Conservation (phyloP, 2,888 invertebrate genomes). For the Hipparchia sbordonii region DNA sequence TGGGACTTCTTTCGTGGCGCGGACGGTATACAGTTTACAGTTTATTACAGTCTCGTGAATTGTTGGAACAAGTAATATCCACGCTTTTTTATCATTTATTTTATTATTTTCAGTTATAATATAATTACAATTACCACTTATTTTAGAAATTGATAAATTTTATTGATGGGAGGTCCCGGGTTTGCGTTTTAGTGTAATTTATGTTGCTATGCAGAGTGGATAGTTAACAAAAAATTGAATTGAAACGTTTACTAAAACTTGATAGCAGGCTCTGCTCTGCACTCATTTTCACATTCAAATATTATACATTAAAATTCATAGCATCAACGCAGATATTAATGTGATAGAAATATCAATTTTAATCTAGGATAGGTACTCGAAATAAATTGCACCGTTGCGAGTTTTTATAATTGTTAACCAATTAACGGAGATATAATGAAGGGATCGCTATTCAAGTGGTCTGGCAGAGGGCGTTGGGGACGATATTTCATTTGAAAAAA, state of each 20-base stretch:
- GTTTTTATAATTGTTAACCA: slow-evolving; percentile 39
- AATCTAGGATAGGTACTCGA: slow-evolving; percentile 27
- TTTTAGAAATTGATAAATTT: too few relatives aligned
- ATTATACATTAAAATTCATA: slow-evolving; percentile 22
- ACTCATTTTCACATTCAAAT: not conserved
- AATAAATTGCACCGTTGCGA: slow-evolving; percentile 29
- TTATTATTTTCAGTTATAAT: too few relatives aligned
- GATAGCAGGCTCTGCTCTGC: not conserved
- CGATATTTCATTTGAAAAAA: slow-evolving; percentile 29
- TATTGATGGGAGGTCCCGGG: too few relatives aligned
- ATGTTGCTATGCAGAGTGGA: too few relatives aligned
- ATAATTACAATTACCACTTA: too few relatives aligned
- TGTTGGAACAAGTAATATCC: too few relatives aligned
- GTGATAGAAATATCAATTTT: slow-evolving; percentile 31
- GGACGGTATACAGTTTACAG: too few relatives aligned
- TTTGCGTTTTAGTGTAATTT: too few relatives aligned
- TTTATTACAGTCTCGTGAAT: too few relatives aligned
- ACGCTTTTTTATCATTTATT: too few relatives aligned
- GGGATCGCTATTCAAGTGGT: slow-evolving; percentile 39
- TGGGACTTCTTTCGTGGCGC: too few relatives aligned
- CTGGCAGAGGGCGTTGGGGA: slow-evolving; percentile 34
- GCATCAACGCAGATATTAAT: slow-evolving; percentile 18
- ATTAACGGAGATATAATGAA: slow-evolving; percentile 39
- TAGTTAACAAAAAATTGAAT: not conserved
- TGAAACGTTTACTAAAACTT: slow-evolving; percentile 6